phyloP scores from a whole-genome alignment of 1,140 invertebrate genomes.

The Solenopsis fugax region DNA sequence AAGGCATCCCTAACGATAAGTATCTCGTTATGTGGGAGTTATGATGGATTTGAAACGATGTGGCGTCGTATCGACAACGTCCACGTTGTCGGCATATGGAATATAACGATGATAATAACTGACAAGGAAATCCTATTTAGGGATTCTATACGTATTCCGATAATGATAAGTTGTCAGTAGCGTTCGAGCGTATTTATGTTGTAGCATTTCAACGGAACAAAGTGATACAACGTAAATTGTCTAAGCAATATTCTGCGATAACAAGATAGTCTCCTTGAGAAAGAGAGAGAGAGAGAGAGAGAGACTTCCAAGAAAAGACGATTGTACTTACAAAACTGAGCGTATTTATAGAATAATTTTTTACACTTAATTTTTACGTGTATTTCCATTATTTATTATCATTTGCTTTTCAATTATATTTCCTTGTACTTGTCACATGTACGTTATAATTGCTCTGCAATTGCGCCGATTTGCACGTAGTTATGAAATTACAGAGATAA shows the following conservation, averaged over 20 bases:
- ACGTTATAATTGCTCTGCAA: neutral
- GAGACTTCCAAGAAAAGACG: neutral
- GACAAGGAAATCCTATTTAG: constrained; percentile 55
- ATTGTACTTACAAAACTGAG: neutral
- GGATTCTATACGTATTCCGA: constrained; percentile 23
- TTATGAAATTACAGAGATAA: constrained; percentile 21
- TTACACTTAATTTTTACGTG: neutral
- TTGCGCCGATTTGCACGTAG: neutral
- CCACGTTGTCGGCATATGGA: constrained; percentile 54
- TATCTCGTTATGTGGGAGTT: constrained; percentile 80
- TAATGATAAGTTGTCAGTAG: constrained; percentile 54
- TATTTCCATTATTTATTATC: neutral
- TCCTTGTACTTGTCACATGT: neutral
- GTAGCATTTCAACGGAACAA: constrained; percentile 1
- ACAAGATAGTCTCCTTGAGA: neutral
- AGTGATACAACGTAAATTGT: neutral
- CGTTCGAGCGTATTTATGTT: constrained; percentile 32
- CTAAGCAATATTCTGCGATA: constrained; percentile 13
- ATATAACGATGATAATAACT: constrained; percentile 77
- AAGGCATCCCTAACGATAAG: constrained; percentile 78
- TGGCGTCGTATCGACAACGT: constrained; percentile 51
- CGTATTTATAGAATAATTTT: neutral
- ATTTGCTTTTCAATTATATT: neutral
- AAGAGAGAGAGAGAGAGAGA: neutral
- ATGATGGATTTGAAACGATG: constrained; percentile 77